Evolutionary conservation across 1,140 invertebrate species (phyloP), one percentile per base, ranked within the genome.

Genomic region (Drosophila pallidifrons): DNA sequence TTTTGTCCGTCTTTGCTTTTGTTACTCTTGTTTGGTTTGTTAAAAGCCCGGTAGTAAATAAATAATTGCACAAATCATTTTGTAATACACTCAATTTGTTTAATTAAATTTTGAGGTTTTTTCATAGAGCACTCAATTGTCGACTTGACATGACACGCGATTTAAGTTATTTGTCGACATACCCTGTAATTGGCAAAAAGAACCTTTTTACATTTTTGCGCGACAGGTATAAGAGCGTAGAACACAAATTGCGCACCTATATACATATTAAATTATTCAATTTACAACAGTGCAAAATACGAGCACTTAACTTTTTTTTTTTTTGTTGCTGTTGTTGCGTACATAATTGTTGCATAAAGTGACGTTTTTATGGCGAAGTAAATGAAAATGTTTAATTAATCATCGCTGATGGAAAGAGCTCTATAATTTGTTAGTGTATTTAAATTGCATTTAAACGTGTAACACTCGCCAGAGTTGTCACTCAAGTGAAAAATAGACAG

Each of bases 101-200:
- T 15, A 51, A 63, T 63, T 63, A 35, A 32, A 63, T 25, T 25
- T 4, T 13, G 28, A 54, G 16, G 16, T 6, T 60, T 60, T 25
- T 25, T 25, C 20, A 35, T 60, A 60, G 57, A 64, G 51, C 49
- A 65, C 41, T 35, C 25, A 11, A 1, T n/a, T 38, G 16, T 20
- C 60, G 68, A 32, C 60, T 64, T 49, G 16, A 43, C 10, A 15
- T 25, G 20, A 13, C 16, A 8, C 8, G 8, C n/a, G 43, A 5
- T 45, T 13, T 16, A 15, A 25, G 30, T 32, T 67, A 67, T 67
- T 67, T 67, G 43, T 35, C 7, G 11, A 10, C 8, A 59, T 57
- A 67, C 65, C 54, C 65, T 67, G 65, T 58, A 66, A 38, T 35
- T 57, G 15, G 25, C 13, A 15, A 11, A 13, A 2, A 35, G 11